phyloP scores from a whole-genome alignment of 2,797 vertebrate genomes.

The Zenarchopterus dispar region DNA sequence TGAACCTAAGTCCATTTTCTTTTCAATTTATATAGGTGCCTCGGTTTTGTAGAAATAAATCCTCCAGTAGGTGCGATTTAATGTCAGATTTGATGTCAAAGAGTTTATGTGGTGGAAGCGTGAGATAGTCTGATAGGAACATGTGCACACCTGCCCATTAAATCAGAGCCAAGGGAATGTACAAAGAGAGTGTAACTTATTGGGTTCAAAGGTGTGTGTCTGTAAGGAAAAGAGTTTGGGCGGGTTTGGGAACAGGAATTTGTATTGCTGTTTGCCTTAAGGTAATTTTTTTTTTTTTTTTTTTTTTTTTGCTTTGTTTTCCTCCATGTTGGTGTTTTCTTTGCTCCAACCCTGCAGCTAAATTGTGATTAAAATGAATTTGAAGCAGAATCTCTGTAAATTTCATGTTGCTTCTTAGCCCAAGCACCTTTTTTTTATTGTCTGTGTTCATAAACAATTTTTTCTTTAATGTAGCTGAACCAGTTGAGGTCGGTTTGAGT shows the following conservation, averaged over 20 bases:
- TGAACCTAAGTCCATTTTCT: slow-evolving; percentile 2
- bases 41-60: neutral
- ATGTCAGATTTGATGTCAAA: slow-evolving; percentile 47
- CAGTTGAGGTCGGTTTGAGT: slow-evolving; percentile 44
- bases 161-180: slow-evolving; percentile 64
- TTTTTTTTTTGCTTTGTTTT: neutral
- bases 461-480: slow-evolving; percentile 33
- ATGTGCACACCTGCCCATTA: slow-evolving; percentile 76
- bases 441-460: slow-evolving; percentile 38
- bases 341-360: slow-evolving; percentile 5
- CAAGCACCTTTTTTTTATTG: neutral
- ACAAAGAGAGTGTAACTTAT: slow-evolving; percentile 40
- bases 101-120: slow-evolving; percentile 50
- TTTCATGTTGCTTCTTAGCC: slow-evolving; percentile 2
- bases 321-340: neutral
- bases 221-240: slow-evolving; percentile 20
- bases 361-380: slow-evolving; percentile 23
- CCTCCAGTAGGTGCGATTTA: slow-evolving; percentile 38
- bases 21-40: neutral
- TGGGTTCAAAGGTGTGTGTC: slow-evolving; percentile 57
- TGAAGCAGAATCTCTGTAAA: slow-evolving; percentile 1
- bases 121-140: slow-evolving; percentile 51
- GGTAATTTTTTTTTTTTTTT: neutral
- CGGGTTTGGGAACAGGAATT: neutral
- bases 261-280: slow-evolving; percentile 20